Conservation (phyloP, 2,113 vertebrate species). For the Dolichotis patagonum region DNA sequence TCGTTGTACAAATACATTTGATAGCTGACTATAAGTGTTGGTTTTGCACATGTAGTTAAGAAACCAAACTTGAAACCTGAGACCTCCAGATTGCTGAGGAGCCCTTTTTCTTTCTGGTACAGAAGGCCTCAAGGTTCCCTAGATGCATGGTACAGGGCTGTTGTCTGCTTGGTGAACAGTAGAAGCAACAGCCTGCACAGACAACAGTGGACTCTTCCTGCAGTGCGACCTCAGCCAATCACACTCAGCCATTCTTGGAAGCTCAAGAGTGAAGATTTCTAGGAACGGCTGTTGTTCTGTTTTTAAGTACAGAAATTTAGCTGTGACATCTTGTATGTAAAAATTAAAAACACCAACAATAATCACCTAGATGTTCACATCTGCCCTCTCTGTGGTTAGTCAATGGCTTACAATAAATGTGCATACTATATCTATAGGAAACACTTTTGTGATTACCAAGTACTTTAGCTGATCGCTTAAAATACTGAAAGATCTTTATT, state of each 20-base stretch:
- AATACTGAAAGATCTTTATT: slow-evolving; percentile 66
- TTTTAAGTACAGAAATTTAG: slow-evolving; percentile 40
- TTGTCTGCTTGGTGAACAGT: slow-evolving; percentile 7
- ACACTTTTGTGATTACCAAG: slow-evolving; percentile 28
- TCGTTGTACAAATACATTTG: neutral
- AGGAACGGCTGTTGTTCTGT: slow-evolving; percentile 16
- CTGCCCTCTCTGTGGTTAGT: slow-evolving; percentile 37
- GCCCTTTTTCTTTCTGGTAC: slow-evolving; percentile 39
- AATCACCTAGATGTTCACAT: slow-evolving; percentile 24
- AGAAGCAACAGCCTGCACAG: neutral
- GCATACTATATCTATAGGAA: slow-evolving; percentile 62
- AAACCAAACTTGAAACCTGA: slow-evolving; percentile 57
- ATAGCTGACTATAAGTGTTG: slow-evolving; percentile 23
- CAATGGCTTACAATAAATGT: slow-evolving; percentile 61
- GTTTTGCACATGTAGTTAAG: slow-evolving; percentile 42
- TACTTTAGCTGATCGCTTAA: slow-evolving; percentile 67
- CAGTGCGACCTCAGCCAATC: neutral
- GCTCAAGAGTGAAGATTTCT: slow-evolving; percentile 23
- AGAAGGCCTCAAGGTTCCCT: slow-evolving; percentile 24
- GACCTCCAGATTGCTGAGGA: slow-evolving; percentile 6
- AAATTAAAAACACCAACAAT: slow-evolving; percentile 49
- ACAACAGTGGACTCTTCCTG: neutral
- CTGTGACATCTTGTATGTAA: slow-evolving; percentile 26
- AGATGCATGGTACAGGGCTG: slow-evolving; percentile 52
- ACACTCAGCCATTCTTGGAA: slow-evolving; percentile 13